phyloP scores from a whole-genome alignment of 2,888 invertebrate species.

The Zootermopsis nevadensis region DNA sequence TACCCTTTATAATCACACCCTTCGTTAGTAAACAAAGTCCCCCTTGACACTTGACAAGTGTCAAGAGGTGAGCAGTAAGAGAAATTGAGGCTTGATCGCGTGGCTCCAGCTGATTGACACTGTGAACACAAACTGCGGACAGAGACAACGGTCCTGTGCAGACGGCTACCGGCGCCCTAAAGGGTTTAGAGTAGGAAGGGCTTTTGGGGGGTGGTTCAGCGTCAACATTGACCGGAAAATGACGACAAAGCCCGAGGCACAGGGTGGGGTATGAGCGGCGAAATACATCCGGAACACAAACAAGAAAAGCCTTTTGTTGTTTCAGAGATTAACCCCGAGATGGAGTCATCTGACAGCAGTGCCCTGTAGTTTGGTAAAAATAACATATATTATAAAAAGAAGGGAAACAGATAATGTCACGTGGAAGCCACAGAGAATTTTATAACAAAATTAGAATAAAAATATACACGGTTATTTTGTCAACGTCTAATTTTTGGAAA shows the following conservation, averaged over 20 bases:
- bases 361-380: too few species aligned
- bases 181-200: neutral
- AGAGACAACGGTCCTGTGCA: neutral
- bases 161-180: neutral
- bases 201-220: neutral
- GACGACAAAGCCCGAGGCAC: conserved; percentile 30
- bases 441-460: too few species aligned
- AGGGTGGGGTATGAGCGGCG: neutral
- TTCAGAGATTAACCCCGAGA: conserved; percentile 17
- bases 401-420: too few species aligned
- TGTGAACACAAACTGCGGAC: neutral
- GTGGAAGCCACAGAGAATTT: too few species aligned
- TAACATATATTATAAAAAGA: too few species aligned
- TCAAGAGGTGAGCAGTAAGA: neutral
- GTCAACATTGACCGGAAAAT: conserved; percentile 35
- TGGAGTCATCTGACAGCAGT: conserved; percentile 4
- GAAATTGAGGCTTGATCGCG: neutral
- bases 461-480: too few species aligned
- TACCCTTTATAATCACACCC: too few species aligned
- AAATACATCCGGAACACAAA: conserved; percentile 15
- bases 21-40: too few species aligned
- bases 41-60: neutral
- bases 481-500: too few species aligned
- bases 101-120: conserved; percentile 14
- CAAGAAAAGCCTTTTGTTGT: conserved; percentile 4